Evolutionary conservation across 2,888 invertebrate genomes (phyloP).

Genomic region (Buathra laborator): DNA sequence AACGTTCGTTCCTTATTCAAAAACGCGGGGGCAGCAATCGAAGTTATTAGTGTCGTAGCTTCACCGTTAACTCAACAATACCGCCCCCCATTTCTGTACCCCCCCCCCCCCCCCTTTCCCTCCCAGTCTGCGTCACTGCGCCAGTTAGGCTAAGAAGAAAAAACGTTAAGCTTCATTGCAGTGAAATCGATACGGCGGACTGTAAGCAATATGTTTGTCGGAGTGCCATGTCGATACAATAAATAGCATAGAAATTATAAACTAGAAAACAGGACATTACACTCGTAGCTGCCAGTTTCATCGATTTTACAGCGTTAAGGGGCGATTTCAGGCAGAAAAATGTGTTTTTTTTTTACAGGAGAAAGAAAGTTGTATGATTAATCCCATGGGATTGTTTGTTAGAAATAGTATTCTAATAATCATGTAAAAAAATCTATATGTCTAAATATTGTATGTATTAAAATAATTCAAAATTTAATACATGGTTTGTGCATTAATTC

Average conservation of each 20-base stretch:
- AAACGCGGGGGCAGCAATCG: not conserved
- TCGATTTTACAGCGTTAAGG: not conserved
- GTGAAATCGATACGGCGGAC: not conserved
- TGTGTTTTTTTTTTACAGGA: too few relatives aligned
- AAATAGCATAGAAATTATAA: not conserved
- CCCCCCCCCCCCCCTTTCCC: too few relatives aligned
- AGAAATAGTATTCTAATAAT: too few relatives aligned
- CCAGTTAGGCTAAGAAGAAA: not conserved
- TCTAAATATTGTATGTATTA: not conserved
- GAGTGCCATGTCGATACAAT: not conserved
- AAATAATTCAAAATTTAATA: not conserved
- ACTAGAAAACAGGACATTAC: not conserved
- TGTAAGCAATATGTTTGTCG: not conserved
- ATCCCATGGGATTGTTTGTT: too few relatives aligned
- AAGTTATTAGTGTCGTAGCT: not conserved
- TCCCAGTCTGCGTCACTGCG: not conserved
- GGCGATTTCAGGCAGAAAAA: not conserved
- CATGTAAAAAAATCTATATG: too few relatives aligned
- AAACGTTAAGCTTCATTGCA: slow-evolving; percentile 1
- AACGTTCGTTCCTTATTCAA: slow-evolving; percentile 21
- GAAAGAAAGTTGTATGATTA: too few relatives aligned
- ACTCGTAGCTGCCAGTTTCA: too few relatives aligned
- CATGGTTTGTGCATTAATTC: not conserved
- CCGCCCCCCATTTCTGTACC: not conserved
- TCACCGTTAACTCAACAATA: not conserved